Evolutionary conservation across 2,888 invertebrate species (phyloP).

Genomic region (Scrobipalpa costella): DNA sequence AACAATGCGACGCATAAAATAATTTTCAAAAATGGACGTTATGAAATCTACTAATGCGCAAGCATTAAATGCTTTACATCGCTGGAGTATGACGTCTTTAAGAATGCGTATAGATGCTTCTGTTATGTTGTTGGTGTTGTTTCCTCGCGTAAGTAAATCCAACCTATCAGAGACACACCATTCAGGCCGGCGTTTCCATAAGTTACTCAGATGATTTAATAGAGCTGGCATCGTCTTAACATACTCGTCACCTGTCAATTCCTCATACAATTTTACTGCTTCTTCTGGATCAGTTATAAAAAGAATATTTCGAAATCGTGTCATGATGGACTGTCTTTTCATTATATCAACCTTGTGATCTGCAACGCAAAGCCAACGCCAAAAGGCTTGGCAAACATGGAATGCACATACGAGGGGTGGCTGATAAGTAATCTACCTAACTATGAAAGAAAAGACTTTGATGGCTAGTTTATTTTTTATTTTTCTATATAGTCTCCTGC

Average conservation of each 20-base stretch:
- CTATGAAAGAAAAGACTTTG: too few species aligned
- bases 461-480: too few species aligned
- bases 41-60: conserved; percentile 33
- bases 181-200: conserved; percentile 32
- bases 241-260: conserved; percentile 28
- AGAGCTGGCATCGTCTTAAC: conserved; percentile 27
- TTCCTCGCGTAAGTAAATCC: conserved; percentile 34
- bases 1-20: neutral
- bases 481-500: too few species aligned
- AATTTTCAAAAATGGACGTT: conserved; percentile 22
- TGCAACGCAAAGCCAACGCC: conserved; percentile 29
- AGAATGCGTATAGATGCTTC: conserved; percentile 37
- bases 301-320: neutral
- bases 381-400: conserved; percentile 31
- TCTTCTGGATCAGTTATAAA: neutral
- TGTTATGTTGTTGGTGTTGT: conserved; percentile 36
- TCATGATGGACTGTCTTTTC: neutral
- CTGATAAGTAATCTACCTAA: too few species aligned
- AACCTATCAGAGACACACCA: conserved; percentile 33
- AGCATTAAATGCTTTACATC: conserved; percentile 36
- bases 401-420: conserved; percentile 19
- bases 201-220: conserved; percentile 28
- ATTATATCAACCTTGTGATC: conserved; percentile 24
- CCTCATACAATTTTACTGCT: neutral
- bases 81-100: conserved; percentile 33